Conservation (phyloP, 2,113 vertebrate species). For the Pyrgilauda ruficollis region DNA sequence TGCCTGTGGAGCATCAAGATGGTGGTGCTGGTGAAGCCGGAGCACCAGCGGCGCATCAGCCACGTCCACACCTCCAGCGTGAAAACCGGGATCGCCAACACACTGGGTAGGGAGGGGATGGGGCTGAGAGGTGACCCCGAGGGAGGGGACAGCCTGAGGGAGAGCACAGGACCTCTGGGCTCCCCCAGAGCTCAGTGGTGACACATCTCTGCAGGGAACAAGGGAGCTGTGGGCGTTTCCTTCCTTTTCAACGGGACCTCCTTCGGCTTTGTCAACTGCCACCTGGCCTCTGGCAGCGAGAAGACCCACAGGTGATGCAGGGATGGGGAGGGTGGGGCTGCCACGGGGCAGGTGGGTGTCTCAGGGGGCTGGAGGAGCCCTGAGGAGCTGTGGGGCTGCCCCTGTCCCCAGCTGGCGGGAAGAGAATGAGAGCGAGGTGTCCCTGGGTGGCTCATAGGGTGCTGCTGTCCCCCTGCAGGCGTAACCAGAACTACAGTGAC, state of each 20-base stretch:
- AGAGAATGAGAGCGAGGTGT: neutral
- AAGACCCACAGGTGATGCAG: constrained; percentile 80
- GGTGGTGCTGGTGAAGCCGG: constrained; percentile 82
- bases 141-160: neutral
- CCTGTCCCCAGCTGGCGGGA: neutral
- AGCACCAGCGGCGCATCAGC: constrained; percentile 80
- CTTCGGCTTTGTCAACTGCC: constrained; percentile 88
- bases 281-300: constrained; percentile 85
- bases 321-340: neutral
- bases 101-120: constrained; percentile 72
- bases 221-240: constrained; percentile 84
- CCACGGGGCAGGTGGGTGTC: neutral
- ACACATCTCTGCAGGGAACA: constrained; percentile 75
- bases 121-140: neutral
- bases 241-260: constrained; percentile 83
- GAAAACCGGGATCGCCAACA: constrained; percentile 87
- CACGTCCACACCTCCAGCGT: constrained; percentile 83
- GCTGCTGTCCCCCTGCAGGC: neutral
- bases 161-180: no score
- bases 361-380: neutral
- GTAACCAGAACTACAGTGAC: constrained; percentile 71
- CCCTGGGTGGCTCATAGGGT: fast-evolving
- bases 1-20: constrained; percentile 89
- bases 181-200: neutral
- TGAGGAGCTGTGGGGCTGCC: neutral